phyloP scores from a whole-genome alignment of 35 echinoderm and acorn worm genomes.

The Apostichopus parvimensis region DNA sequence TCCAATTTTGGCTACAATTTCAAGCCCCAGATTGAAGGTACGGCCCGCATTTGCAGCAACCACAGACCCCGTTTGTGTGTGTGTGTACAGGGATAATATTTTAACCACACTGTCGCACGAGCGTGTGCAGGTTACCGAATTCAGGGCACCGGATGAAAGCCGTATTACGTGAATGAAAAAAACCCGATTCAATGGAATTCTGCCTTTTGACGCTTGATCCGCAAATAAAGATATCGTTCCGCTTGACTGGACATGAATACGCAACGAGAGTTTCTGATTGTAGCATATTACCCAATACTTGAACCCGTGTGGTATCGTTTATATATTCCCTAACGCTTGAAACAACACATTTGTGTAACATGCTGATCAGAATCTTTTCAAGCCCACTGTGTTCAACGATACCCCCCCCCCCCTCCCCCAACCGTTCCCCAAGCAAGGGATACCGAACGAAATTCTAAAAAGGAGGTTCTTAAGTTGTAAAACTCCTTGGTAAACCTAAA shows the following conservation, averaged over 20 bases:
- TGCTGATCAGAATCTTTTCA: too few species aligned
- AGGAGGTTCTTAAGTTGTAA: too few species aligned
- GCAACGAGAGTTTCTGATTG: not conserved
- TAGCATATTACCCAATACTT: not conserved
- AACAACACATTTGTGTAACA: too few species aligned
- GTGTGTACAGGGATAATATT: too few species aligned
- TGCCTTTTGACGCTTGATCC: not conserved
- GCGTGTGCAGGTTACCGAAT: not conserved
- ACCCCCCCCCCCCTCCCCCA: too few species aligned
- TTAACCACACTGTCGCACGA: too few species aligned
- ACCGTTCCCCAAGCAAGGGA: too few species aligned
- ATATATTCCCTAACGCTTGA: not conserved
- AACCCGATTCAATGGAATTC: not conserved
- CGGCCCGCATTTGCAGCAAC: too few species aligned
- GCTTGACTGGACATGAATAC: not conserved
- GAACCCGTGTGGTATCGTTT: not conserved
- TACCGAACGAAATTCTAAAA: too few species aligned
- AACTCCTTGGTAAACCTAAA: not conserved
- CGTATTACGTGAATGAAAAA: not conserved
- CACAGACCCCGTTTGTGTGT: too few species aligned
- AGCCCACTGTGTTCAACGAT: too few species aligned
- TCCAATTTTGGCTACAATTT: too few species aligned
- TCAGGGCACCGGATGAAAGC: not conserved
- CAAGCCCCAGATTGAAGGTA: not conserved
- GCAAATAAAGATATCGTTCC: not conserved